phyloP scores from a whole-genome alignment of 2,888 invertebrate genomes.

The Lepetodrilus schrolli region DNA sequence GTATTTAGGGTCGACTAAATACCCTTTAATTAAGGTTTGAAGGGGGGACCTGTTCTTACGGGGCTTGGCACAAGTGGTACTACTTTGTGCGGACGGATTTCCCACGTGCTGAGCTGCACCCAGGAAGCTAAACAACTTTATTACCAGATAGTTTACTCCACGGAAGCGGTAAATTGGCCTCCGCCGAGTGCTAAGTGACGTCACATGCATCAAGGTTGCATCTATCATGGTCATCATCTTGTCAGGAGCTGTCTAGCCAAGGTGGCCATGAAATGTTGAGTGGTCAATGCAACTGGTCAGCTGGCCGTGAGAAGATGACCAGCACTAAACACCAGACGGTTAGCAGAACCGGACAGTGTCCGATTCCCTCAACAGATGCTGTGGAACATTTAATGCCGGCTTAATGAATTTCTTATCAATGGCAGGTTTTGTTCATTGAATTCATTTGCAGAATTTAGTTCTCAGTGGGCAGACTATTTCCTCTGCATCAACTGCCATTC shows the following conservation, averaged over 20 bases:
- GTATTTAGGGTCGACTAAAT: slow-evolving; percentile 12
- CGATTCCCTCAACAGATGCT: not conserved
- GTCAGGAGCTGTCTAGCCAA: not conserved
- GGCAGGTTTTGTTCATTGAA: not conserved
- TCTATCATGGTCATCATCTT: not conserved
- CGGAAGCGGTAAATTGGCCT: slow-evolving; percentile 27
- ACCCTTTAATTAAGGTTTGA: slow-evolving; percentile 22
- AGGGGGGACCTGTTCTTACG: slow-evolving; percentile 9
- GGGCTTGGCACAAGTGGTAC: slow-evolving; percentile 11
- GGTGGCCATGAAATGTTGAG: not conserved
- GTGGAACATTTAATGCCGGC: not conserved
- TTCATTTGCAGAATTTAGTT: too few species aligned
- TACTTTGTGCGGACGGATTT: slow-evolving; percentile 25
- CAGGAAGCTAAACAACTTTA: slow-evolving; percentile 14
- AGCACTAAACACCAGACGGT: too few species aligned
- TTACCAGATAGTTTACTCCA: slow-evolving; percentile 17
- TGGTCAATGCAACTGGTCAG: not conserved
- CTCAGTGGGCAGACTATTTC: too few species aligned
- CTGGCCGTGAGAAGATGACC: slow-evolving; percentile 13
- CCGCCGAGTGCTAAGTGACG: slow-evolving; percentile 19
- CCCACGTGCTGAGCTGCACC: slow-evolving; percentile 17
- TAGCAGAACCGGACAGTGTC: not conserved
- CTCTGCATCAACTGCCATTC: too few species aligned
- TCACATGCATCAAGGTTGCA: slow-evolving; percentile 17
- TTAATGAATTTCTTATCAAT: not conserved